These are phyloP conservation scores for Intellagama lesueurii DNA, from an alignment of 2,797 vertebrate species.

Conservation along the genomic window DNA sequence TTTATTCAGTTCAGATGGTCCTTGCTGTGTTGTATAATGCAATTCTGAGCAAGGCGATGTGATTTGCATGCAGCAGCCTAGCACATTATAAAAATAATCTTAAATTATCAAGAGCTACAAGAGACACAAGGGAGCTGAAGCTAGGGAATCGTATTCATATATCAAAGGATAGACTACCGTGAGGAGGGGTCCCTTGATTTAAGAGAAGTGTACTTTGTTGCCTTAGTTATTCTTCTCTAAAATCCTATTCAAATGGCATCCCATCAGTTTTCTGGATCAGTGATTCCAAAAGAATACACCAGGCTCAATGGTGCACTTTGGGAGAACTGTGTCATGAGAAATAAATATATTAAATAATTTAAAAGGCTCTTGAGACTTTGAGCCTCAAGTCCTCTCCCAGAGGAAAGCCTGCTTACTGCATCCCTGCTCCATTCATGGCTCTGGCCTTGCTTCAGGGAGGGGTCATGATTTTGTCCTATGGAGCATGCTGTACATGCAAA, in stretches of 20 bases:
- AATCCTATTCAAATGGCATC: slow-evolving; percentile 32
- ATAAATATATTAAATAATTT: neutral
- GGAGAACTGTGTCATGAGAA: neutral
- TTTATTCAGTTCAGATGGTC: slow-evolving; percentile 62
- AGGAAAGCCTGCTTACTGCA: neutral
- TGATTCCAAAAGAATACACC: neutral
- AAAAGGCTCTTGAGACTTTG: neutral
- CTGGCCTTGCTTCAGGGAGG: neutral
- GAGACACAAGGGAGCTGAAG: slow-evolving; percentile 44
- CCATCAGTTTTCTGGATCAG: slow-evolving; percentile 35
- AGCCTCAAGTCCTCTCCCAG: neutral
- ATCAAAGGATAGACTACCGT: slow-evolving; percentile 67
- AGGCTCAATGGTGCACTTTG: neutral
- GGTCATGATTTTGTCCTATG: too few species aligned
- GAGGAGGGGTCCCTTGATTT: slow-evolving; percentile 50
- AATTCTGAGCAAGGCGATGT: slow-evolving; percentile 40
- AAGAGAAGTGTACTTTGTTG: slow-evolving; percentile 27
- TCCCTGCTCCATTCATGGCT: neutral
- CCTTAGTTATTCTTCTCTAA: slow-evolving; percentile 51
- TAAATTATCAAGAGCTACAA: slow-evolving; percentile 66
- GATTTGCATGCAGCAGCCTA: slow-evolving; percentile 67
- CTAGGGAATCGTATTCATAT: slow-evolving; percentile 48
- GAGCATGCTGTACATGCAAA: neutral
- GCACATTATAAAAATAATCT: slow-evolving; percentile 68
- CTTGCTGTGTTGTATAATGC: slow-evolving; percentile 53